Percentiles rank a stretch among this genome's conserved stretches.
Conservation (phyloP, 1,140 invertebrate species). For the Achroia grisella region DNA sequence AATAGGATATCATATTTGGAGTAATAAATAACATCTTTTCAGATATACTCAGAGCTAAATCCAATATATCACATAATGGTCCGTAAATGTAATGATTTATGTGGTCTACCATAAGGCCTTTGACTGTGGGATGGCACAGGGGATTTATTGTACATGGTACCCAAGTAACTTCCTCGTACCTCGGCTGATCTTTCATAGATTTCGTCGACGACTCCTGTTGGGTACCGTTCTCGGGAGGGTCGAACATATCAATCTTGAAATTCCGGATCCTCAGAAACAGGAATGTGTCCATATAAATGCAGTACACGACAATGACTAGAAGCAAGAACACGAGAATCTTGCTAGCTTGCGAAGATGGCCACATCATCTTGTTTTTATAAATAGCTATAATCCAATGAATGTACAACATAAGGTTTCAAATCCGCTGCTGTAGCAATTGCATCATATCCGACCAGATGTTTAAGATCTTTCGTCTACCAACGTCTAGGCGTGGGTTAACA, state of each 20-base stretch:
- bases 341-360: conserved; percentile 63
- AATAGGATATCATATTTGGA: conserved; percentile 84
- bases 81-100: conserved; percentile 85
- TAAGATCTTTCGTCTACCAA: background rate
- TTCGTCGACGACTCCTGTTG: conserved; percentile 35
- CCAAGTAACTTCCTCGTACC: conserved; percentile 75
- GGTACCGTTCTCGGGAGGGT: conserved; percentile 24
- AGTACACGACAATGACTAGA: conserved; percentile 41
- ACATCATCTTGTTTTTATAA: conserved; percentile 52
- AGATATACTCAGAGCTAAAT: conserved; percentile 78
- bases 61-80: conserved; percentile 80
- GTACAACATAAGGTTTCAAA: conserved; percentile 4
- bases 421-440: background rate
- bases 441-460: too few relatives aligned
- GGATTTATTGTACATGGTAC: conserved; percentile 81
- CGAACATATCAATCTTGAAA: conserved; percentile 47
- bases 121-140: conserved; percentile 83
- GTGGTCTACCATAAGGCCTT: conserved; percentile 83
- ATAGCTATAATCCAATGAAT: conserved; percentile 3
- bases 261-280: conserved; percentile 52
- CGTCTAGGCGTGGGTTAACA: too few relatives aligned
- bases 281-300: conserved; percentile 58
- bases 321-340: conserved; percentile 53
- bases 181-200: conserved; percentile 12
- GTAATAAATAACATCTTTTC: conserved; percentile 78